Conservation (phyloP, 2,797 vertebrate genomes). For the Siniperca scherzeri region DNA sequence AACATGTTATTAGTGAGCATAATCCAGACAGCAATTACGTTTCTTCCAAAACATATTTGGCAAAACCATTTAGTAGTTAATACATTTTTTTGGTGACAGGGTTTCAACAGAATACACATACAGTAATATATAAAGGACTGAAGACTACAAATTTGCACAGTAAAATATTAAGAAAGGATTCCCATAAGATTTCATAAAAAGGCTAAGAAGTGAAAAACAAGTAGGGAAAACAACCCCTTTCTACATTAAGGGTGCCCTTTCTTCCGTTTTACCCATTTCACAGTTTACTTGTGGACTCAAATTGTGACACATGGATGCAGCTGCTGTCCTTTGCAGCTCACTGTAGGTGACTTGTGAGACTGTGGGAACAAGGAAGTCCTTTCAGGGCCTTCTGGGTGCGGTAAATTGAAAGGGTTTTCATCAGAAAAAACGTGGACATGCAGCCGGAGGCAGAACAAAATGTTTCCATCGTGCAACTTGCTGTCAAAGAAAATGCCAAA, state of each 20-base stretch:
- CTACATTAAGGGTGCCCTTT: not conserved
- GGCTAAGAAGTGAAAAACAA: not conserved
- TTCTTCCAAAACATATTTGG: not conserved
- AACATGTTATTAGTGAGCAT: not conserved
- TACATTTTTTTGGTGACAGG: not conserved
- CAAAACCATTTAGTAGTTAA: not conserved
- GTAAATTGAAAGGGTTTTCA: slow-evolving; percentile 49
- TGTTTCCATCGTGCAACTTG: slow-evolving; percentile 13
- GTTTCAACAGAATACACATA: not conserved
- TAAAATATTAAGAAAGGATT: not conserved
- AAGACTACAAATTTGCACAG: not conserved
- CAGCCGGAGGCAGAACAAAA: slow-evolving; percentile 38
- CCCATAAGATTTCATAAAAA: not conserved
- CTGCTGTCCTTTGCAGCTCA: slow-evolving; percentile 37
- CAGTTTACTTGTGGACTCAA: slow-evolving; percentile 31
- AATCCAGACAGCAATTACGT: not conserved
- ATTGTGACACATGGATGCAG: slow-evolving; percentile 33
- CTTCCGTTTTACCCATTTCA: slow-evolving; percentile 30
- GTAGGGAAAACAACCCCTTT: not conserved
- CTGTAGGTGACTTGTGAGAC: slow-evolving; percentile 50
- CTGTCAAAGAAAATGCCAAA: slow-evolving; percentile 31
- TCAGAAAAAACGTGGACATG: slow-evolving; percentile 40
- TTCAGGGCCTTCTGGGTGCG: slow-evolving; percentile 36
- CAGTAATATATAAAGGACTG: not conserved
- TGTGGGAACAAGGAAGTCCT: slow-evolving; percentile 33